Percentiles rank a stretch among this genome's conserved stretches.
These are phyloP conservation scores for Euleptes europaea DNA, from an alignment of 2,113 vertebrate species.

Conservation along the genomic window DNA sequence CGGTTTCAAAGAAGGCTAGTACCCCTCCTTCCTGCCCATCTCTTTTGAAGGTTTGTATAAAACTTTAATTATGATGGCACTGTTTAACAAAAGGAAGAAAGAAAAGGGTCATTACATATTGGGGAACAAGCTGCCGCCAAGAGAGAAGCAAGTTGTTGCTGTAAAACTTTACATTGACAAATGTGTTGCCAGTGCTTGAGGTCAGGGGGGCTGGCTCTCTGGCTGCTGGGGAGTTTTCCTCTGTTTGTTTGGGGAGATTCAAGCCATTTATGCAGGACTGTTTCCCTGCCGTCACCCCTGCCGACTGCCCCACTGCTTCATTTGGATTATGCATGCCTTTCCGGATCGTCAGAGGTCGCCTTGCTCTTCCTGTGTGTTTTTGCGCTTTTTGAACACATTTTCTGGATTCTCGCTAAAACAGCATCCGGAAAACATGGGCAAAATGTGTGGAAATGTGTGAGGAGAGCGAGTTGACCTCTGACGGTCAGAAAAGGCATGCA, in stretches of 20 bases:
- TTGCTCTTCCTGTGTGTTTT: too few relatives aligned
- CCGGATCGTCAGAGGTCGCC: too few relatives aligned
- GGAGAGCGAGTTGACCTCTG: too few relatives aligned
- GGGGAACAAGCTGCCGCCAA: slow-evolving; percentile 29
- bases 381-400: too few relatives aligned
- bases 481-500: too few relatives aligned
- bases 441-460: too few relatives aligned
- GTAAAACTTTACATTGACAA: slow-evolving; percentile 12
- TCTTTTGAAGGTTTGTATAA: slow-evolving; percentile 33
- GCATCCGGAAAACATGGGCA: too few relatives aligned
- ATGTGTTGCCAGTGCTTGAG: accelerated
- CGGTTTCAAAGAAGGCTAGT: slow-evolving; percentile 4
- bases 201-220: accelerated
- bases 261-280: too few relatives aligned
- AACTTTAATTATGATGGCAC: slow-evolving; percentile 52
- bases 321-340: too few relatives aligned
- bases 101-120: slow-evolving; percentile 31
- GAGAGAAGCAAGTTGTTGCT: accelerated
- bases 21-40: slow-evolving; percentile 2
- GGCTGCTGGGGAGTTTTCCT: not conserved
- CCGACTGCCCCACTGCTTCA: too few relatives aligned
- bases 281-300: too few relatives aligned
- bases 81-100: slow-evolving; percentile 28
- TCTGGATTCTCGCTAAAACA: too few relatives aligned
- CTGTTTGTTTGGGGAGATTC: not conserved